These are phyloP conservation scores for Drepanosiphum platanoidis DNA, from an alignment of 2,888 invertebrate genomes.

Conservation along the genomic window DNA sequence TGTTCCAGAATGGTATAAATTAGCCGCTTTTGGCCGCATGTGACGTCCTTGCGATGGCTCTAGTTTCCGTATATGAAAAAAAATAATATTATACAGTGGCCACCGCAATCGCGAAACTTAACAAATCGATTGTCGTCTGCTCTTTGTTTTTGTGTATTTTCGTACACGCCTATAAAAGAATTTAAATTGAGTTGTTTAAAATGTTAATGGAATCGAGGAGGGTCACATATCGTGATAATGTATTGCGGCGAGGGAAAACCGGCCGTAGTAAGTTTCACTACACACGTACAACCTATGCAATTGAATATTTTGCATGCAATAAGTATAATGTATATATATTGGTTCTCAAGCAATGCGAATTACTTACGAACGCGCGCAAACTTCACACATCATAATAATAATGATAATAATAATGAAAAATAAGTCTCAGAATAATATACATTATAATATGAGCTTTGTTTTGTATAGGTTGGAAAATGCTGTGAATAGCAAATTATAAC, in stretches of 20 bases:
- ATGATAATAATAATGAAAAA: neutral
- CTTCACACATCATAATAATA: no score
- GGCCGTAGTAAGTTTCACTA: neutral
- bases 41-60: slow-evolving; percentile 39
- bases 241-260: neutral
- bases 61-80: slow-evolving; percentile 38
- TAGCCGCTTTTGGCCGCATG: slow-evolving; percentile 14
- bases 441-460: neutral
- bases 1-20: slow-evolving; percentile 46
- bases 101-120: slow-evolving; percentile 31
- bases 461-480: neutral
- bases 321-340: no score
- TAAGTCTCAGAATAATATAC: neutral
- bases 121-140: slow-evolving; percentile 49
- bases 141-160: slow-evolving; percentile 24
- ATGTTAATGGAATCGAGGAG: slow-evolving; percentile 30
- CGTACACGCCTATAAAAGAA: neutral
- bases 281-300: neutral
- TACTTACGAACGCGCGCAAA: neutral
- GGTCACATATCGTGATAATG: neutral
- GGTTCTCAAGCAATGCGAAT: neutral
- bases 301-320: neutral
- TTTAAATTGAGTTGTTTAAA: slow-evolving; percentile 44
- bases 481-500: neutral
- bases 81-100: slow-evolving; percentile 6